Evolutionary conservation across 2,113 vertebrate genomes (phyloP), one percentile per base, ranked within the genome.

Genomic region (Sebastes fasciatus): DNA sequence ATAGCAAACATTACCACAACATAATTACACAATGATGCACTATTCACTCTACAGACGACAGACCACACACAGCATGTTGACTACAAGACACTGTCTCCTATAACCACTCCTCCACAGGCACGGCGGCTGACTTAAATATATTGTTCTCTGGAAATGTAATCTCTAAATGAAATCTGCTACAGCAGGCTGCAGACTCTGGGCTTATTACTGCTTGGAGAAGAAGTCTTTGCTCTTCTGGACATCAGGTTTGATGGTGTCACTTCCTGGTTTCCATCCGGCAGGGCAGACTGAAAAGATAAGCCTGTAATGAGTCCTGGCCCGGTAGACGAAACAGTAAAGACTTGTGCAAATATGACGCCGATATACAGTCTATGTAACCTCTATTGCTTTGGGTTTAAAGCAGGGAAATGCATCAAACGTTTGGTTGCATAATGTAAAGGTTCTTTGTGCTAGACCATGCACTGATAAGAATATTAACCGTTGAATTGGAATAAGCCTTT

Each of bases 231-330:
- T 99, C 86, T 97, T 96, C 90, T 97, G 91, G 90, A 99, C 92
- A 64, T 99, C 98, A 16, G 98, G 98, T 90, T 99, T 99, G 96
- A 99, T 99, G 71, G 98, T 98, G 93, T 99, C 98, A 89, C 95
- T 97, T 91, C 98, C 98, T 89, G 98, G 98, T 94, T 98, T 97
- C 98, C 98, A 99, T 84, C 98, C 98, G 21, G 98, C 98, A 51
- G 98, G 98, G 94, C 98, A 99, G 92, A 99, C 98, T 99, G 95
- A 84, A 89, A 97, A 95, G 42, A 92, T 77, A 77, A 94, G 45
- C 91, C 78, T 13, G 74, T 51, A 74, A 78, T 92, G 80, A 94
- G 74, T 91, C 52, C 74, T 70, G 57, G 63, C 34, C 46, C 13
- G 1, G 51, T 34, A 64, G 57, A 80, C 74, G 4, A 79, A 71